A percentile compares a stretch with the other conserved stretches of the same genome.
phyloP scores from a whole-genome alignment of 2,888 invertebrate species.

The Peribatodes rhomboidaria region DNA sequence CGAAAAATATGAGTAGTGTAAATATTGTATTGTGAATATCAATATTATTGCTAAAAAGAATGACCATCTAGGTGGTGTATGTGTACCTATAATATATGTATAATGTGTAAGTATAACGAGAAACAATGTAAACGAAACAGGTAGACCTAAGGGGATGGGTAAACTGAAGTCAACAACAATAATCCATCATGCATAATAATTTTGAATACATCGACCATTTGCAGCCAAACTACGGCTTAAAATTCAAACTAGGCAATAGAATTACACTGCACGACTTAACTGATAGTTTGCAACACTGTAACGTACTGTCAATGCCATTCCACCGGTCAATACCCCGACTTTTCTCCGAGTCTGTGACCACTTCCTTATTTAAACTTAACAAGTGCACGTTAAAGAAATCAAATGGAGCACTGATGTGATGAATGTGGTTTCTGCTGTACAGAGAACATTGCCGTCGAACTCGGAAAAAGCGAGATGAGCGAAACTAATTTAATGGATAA shows the following conservation, averaged over 20 bases:
- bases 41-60: too few relatives aligned
- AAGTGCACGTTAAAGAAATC: constrained; percentile 48
- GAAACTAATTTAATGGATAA: not conserved
- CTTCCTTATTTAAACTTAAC: constrained; percentile 49
- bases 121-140: too few relatives aligned
- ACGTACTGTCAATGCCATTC: constrained; percentile 29
- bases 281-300: constrained; percentile 30
- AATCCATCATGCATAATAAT: constrained; percentile 4
- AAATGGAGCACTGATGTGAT: constrained; percentile 49
- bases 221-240: constrained; percentile 16
- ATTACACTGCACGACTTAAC: constrained; percentile 22
- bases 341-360: constrained; percentile 31
- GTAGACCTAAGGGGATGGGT: too few relatives aligned
- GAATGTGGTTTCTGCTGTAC: constrained; percentile 24
- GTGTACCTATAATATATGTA: too few relatives aligned
- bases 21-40: too few relatives aligned
- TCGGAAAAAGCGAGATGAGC: constrained; percentile 4
- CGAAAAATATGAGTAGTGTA: too few relatives aligned
- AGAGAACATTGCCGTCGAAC: constrained; percentile 1
- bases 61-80: too few relatives aligned
- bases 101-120: too few relatives aligned
- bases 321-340: constrained; percentile 37
- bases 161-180: not conserved
- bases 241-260: constrained; percentile 40
- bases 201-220: not conserved